Evolutionary conservation across 2,888 invertebrate genomes (phyloP), one percentile per base, ranked within the genome.

Genomic region (Eupithecia vulgata): DNA sequence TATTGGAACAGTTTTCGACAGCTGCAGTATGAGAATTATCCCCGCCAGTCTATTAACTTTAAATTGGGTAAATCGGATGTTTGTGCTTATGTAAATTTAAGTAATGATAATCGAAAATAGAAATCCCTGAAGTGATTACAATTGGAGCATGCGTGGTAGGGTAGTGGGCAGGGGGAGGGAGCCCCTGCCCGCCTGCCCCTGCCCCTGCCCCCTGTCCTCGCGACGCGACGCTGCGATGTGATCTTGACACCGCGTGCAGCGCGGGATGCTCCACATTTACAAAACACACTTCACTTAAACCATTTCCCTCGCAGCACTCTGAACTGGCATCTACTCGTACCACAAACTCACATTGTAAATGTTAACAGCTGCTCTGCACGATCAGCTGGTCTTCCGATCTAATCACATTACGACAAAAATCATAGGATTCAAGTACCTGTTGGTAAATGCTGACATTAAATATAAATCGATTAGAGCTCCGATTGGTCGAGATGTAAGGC

Each of bases 121-220:
- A 90, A 93, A 93, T 93, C 93, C 90, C 94, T 94, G 93, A 90
- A 89, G 90, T 91, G 94, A 94, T 94, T 94, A 94, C 92, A 93
- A 94, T 93, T 94, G 94, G 94, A 94, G 94, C 94, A 94, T 94
- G 94, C 94, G 94, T 94, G 91, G 91, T 93, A 86, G 89, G 88
- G 90, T 89, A 87, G 90, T 86, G 89, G 88, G 45, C 45, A 80
- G 77, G 84, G 81, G 77, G 76, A 78, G 35, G 34, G 62, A 8
- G 25, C 1, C 30, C 17, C n/a, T n/a, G 0, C 17, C 12, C 4
- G 17, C 45, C 45, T 2, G 17, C 45, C 21, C 52, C 79, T 4
- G 30, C n/a, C n/a, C n/a, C 75, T 78, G 79, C 80, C 79, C 83
- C 81, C 86, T 85, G 85, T 86, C 88, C 87, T 88, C 89, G 87